Conservation (phyloP, 2,113 vertebrate genomes). For the Lycaon pictus region DNA sequence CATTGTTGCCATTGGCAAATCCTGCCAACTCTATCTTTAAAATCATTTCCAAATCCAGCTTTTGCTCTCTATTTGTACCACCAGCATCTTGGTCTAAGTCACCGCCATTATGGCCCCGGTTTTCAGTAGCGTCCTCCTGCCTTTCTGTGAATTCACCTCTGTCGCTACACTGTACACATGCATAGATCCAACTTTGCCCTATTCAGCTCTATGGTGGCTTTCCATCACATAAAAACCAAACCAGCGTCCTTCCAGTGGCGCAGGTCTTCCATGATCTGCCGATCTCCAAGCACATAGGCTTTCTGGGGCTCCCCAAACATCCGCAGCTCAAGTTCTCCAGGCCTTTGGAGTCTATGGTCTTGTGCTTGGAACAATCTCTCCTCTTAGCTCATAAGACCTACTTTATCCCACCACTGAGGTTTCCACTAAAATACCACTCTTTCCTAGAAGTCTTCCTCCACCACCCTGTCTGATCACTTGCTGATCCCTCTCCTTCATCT, state of each 20-base stretch:
- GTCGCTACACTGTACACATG: background rate
- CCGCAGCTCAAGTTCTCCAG: background rate
- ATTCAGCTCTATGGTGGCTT: accelerated
- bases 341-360: background rate
- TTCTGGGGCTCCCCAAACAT: background rate
- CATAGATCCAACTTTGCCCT: accelerated
- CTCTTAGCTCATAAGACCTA: background rate
- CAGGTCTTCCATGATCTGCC: accelerated
- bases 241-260: background rate
- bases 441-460: background rate
- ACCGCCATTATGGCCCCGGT: accelerated
- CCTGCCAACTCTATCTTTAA: background rate
- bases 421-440: too few relatives aligned
- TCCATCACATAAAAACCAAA: background rate
- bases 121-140: background rate
- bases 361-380: background rate
- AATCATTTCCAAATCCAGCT: too few relatives aligned
- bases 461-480: background rate
- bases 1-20: background rate
- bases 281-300: background rate
- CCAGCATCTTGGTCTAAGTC: too few relatives aligned
- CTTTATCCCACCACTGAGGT: accelerated
- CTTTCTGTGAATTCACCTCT: background rate
- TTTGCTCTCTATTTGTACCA: background rate
- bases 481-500: background rate